Evolutionary conservation across 2,888 invertebrate species (phyloP).

Genomic region (Baccha elongata): DNA sequence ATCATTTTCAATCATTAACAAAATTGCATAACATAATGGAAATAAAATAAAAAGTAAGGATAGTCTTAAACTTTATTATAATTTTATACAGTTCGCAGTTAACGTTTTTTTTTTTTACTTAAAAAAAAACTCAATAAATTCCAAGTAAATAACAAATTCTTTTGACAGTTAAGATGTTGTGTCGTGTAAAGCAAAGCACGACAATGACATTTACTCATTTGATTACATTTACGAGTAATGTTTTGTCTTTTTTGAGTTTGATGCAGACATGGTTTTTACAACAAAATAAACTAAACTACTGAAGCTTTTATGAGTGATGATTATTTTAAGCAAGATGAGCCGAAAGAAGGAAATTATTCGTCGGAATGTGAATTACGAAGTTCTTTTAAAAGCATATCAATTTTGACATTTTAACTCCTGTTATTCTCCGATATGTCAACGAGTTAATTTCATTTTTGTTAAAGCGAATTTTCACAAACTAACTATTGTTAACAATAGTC

Average conservation of each 20-base stretch:
- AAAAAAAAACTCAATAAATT: neutral
- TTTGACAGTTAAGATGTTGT: conserved; percentile 4
- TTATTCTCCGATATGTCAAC: no score
- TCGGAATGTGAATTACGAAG: no score
- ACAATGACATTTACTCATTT: conserved; percentile 19
- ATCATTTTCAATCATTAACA: neutral
- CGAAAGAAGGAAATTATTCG: no score
- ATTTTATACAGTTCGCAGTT: conserved; percentile 31
- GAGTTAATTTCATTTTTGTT: no score
- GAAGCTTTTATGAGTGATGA: no score
- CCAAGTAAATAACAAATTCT: conserved; percentile 17
- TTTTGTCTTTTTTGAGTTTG: neutral
- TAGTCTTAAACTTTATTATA: conserved; percentile 42
- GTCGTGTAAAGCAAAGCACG: conserved; percentile 1
- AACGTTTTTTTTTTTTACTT: neutral
- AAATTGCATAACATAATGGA: conserved; percentile 1
- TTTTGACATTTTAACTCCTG: no score
- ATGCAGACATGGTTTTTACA: neutral
- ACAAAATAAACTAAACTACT: no score
- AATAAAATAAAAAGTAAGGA: neutral
- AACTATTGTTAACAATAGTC: no score
- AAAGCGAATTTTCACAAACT: no score
- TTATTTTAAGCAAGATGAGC: no score
- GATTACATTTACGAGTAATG: neutral
- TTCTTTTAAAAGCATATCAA: no score